These are phyloP conservation scores for Clostera curtula DNA, from an alignment of 2,888 invertebrate species.

Conservation along the genomic window DNA sequence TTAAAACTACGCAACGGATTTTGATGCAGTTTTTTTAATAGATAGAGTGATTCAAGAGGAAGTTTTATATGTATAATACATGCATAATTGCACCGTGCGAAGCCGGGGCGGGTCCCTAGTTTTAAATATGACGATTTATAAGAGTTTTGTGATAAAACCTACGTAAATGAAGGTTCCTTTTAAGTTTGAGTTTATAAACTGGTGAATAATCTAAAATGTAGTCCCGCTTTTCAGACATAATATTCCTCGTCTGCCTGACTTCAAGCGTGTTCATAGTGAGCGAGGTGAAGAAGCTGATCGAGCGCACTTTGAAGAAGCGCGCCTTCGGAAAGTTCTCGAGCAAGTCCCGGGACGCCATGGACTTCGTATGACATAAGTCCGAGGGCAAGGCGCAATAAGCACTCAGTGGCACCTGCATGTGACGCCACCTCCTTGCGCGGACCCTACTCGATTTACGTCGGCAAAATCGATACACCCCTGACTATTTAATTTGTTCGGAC, in stretches of 20 bases:
- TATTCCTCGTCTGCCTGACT: slow-evolving; percentile 91
- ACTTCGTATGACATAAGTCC: slow-evolving; percentile 83
- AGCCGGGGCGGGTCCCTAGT: too few relatives aligned
- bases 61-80: too few relatives aligned
- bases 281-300: slow-evolving; percentile 92
- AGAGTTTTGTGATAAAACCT: too few relatives aligned
- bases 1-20: too few relatives aligned
- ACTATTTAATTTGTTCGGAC: slow-evolving; percentile 14
- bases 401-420: slow-evolving; percentile 11
- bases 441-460: slow-evolving; percentile 38
- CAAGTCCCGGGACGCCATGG: slow-evolving; percentile 71
- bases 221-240: slow-evolving; percentile 82
- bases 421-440: slow-evolving; percentile 18
- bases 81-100: too few relatives aligned
- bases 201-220: slow-evolving; percentile 3
- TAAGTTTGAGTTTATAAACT: not conserved
- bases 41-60: too few relatives aligned
- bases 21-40: too few relatives aligned
- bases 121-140: too few relatives aligned
- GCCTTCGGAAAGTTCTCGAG: slow-evolving; percentile 52
- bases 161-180: not conserved
- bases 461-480: slow-evolving; percentile 31
- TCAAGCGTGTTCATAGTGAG: slow-evolving; percentile 97
- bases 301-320: slow-evolving; percentile 80
- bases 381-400: slow-evolving; percentile 61